Evolutionary conservation across 2,113 vertebrate genomes (phyloP), one percentile per base, ranked within the genome.

Genomic region (Trachemys scripta): DNA sequence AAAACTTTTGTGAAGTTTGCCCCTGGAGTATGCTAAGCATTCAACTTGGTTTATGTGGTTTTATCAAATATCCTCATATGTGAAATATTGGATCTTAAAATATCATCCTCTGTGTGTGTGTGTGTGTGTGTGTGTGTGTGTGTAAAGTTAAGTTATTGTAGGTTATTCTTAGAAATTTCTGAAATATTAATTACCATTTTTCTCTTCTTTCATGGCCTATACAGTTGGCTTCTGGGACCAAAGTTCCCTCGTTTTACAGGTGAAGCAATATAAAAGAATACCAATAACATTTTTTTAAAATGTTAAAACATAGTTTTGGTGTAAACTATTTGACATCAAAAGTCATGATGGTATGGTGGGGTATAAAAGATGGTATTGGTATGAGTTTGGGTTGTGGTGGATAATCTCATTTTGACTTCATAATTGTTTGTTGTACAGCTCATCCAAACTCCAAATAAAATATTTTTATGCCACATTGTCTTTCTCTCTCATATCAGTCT

Each of bases 341-440:
- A 85, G 82, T 72, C 78, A 53, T 14, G 25, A 93, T 90, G 87
- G 92, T 93, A 54, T 38, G 72, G 56, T 27, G 24, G 11, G 8
- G 56, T 57, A 93, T 95, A 95, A 95, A 97, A 94, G 69, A 93
- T 96, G 96, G 95, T 50, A 95, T 90, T 92, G 85, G 93, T n/a
- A 5, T 72, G 38, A 85, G 93, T 95, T 94, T 95, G 42, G 51
- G 89, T 89, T 69, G 72, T 4, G 0, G 92, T 62, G 87, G 94
- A 82, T 85, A 94, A 81, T 80, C 89, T 54, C 82, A 38, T 85
- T 92, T 56, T 88, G 92, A 89, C 78, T 95, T 95, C 1, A 0
- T 95, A 87, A 93, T 96, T 93, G 85, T 92, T 96, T 94, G 90
- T 91, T 91, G 80, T 72, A 57, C 22, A 95, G 72, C 87, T 90